Conservation (phyloP, 1,140 invertebrate genomes). For the Agraylea sexmaculata region DNA sequence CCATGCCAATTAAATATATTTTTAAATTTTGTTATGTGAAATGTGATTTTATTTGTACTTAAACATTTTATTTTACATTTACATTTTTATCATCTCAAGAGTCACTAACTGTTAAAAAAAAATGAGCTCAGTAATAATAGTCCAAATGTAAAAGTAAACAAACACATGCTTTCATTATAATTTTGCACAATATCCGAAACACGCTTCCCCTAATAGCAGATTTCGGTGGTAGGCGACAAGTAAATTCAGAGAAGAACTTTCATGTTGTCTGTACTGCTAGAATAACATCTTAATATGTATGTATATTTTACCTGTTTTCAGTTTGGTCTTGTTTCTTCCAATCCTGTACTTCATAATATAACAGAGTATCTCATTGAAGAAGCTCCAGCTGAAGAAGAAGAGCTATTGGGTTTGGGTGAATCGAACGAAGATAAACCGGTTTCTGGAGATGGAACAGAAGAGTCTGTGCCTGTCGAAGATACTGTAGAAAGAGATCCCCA, state of each 20-base stretch:
- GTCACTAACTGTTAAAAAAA: not conserved
- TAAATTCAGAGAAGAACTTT: no score
- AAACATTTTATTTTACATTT: not conserved
- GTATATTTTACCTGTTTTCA: conserved; percentile 2
- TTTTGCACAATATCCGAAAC: not conserved
- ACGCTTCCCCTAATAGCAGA: no score
- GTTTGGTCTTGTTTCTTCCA: conserved; percentile 78
- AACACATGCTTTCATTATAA: conserved; percentile 9
- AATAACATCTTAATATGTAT: not conserved
- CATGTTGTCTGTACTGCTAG: no score
- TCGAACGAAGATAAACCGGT: conserved; percentile 41
- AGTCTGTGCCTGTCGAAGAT: conserved; percentile 29
- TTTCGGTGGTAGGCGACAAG: no score
- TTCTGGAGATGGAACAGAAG: conserved; percentile 38
- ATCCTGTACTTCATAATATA: conserved; percentile 93
- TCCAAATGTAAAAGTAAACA: conserved; percentile 1
- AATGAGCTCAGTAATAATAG: not conserved
- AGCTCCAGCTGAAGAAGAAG: conserved; percentile 95
- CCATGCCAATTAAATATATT: conserved; percentile 5
- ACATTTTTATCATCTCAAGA: not conserved
- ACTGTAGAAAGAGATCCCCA: conserved; percentile 68
- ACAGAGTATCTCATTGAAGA: conserved; percentile 98
- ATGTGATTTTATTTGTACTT: not conserved
- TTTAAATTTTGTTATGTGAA: not conserved
- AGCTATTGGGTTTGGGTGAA: conserved; percentile 68